Evolutionary conservation across 2,888 invertebrate genomes (phyloP), one percentile per base, ranked within the genome.

Genomic region (Heteropelma amictum): DNA sequence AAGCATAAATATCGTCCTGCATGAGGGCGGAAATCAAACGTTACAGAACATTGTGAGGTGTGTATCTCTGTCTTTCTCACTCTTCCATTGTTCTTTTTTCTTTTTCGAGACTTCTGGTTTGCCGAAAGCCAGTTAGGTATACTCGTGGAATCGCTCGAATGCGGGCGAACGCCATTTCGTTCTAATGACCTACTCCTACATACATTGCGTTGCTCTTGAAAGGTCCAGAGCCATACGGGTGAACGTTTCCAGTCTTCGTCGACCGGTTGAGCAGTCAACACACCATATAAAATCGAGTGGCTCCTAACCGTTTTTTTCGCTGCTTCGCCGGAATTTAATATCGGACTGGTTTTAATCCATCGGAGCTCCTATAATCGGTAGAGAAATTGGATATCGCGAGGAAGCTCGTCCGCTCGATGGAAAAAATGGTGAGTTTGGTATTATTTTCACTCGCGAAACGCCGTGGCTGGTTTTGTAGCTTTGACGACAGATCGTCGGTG

Each of bases 161-260:
- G 65, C 73, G 68, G 71, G 71, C 61, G 70, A 72, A 64, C 54
- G 45, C 72, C 72, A 79, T 74, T 75, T 79, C 79, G 87, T 84
- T 87, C 86, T 83, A 85, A 86, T 88, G 85, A 88, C 88, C 88
- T 87, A 88, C 88, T 88, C 86, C 84, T 82, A 86, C 85, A 80
- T 77, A 64, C 47, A 38, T 19, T 58, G 53, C 40, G 42, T 28
- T 69, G 74, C 61, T 76, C 71, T 76, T 76, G 77, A 77, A 69
- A 71, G 76, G 76, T 72, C 70, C 63, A 61, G 42, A 64, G 47
- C 63, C 75, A 61, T 58, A 69, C 75, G 67, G 76, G 23, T 14
- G 14, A 10, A 19, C 7, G 35, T 49, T 61, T 72, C 74, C 74
- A 79, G 79, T 79, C 77, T 61, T 45, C 45, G 63, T 58, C 74